Percentiles rank a stretch among this genome's conserved stretches.
phyloP scores from a whole-genome alignment of 2,113 vertebrate species.

The Orientallactaga bullata region DNA sequence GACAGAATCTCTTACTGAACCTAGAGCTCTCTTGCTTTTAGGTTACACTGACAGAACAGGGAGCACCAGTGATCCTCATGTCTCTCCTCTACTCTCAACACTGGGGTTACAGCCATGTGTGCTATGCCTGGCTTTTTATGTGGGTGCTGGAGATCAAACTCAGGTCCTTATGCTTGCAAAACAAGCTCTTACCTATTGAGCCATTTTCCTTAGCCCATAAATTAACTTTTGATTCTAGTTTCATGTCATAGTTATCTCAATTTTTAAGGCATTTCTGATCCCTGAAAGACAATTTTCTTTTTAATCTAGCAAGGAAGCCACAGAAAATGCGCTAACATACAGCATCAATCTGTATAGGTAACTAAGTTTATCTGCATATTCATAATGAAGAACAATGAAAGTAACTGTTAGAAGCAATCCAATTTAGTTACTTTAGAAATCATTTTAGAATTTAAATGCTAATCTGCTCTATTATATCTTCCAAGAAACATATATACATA shows the following conservation, averaged over 20 bases:
- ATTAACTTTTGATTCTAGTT: conserved; percentile 44
- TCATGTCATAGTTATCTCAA: conserved; percentile 41
- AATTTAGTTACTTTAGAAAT: conserved; percentile 52
- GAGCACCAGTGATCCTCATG: no score
- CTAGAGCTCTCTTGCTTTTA: no score
- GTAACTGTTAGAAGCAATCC: conserved; percentile 38
- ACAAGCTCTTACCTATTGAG: no score
- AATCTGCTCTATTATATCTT: conserved; percentile 51
- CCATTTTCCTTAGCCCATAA: no score
- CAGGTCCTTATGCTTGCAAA: no score
- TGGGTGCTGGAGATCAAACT: no score
- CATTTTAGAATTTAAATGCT: conserved; percentile 39
- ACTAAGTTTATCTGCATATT: conserved; percentile 20
- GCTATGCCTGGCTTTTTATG: no score
- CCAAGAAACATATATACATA: not conserved
- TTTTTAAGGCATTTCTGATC: conserved; percentile 24
- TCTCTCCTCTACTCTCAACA: no score
- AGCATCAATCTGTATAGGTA: conserved; percentile 48
- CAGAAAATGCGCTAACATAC: conserved; percentile 52
- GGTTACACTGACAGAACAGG: no score
- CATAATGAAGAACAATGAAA: conserved; percentile 58
- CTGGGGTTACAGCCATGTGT: no score
- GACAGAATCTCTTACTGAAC: no score
- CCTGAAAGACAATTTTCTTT: conserved; percentile 30
- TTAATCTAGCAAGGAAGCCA: conserved; percentile 41